phyloP scores from a whole-genome alignment of 1,140 invertebrate species.

The Euborellia annulipes region DNA sequence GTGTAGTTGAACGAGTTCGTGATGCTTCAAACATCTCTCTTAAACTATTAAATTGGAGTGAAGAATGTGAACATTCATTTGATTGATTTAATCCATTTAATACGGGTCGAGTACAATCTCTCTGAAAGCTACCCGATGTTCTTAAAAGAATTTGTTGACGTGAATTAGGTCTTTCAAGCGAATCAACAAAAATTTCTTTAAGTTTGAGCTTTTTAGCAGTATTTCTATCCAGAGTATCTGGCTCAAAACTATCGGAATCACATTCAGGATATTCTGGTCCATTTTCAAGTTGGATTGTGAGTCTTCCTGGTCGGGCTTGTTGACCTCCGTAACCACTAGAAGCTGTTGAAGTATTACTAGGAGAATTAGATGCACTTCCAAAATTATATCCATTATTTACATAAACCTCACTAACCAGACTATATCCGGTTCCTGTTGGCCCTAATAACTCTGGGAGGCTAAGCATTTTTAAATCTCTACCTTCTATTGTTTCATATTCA shows the following conservation, averaged over 20 bases:
- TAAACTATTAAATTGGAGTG: slow-evolving; percentile 39
- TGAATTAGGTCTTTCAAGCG: slow-evolving; percentile 31
- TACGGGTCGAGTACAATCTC: slow-evolving; percentile 19
- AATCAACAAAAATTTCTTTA: slow-evolving; percentile 28
- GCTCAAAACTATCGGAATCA: slow-evolving; percentile 61
- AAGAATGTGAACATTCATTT: slow-evolving; percentile 16
- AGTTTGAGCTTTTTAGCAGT: slow-evolving; percentile 33
- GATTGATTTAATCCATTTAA: slow-evolving; percentile 1
- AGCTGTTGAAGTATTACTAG: slow-evolving; percentile 43
- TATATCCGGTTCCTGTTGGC: slow-evolving; percentile 33
- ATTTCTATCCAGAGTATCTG: slow-evolving; percentile 69
- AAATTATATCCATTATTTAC: slow-evolving; percentile 58
- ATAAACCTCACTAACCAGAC: slow-evolving; percentile 58
- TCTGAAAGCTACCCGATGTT: slow-evolving; percentile 44
- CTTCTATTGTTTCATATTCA: slow-evolving; percentile 28
- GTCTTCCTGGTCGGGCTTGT: slow-evolving; percentile 30
- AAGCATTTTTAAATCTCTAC: slow-evolving; percentile 23
- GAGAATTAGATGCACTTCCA: slow-evolving; percentile 38
- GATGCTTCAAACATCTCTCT: slow-evolving; percentile 51
- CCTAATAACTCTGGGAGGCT: slow-evolving; percentile 33
- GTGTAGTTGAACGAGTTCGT: too few relatives aligned
- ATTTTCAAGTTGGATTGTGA: slow-evolving; percentile 48
- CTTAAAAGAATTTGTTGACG: slow-evolving; percentile 31
- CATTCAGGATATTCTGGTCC: slow-evolving; percentile 20
- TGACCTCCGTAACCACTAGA: slow-evolving; percentile 24